phyloP scores from a whole-genome alignment of 1,140 invertebrate genomes.

The Bombus breviceps region DNA sequence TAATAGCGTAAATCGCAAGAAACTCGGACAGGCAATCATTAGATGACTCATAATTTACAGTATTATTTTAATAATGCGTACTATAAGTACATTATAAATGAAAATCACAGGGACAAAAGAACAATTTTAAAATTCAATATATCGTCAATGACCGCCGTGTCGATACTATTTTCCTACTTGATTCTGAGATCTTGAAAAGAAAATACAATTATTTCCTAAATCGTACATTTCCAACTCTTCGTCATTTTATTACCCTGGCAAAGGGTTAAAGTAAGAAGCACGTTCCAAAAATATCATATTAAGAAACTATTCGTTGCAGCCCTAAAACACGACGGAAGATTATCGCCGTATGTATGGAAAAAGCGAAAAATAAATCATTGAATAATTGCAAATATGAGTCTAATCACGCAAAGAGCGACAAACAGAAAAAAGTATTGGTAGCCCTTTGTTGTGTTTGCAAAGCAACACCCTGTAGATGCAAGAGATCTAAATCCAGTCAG shows the following conservation, averaged over 20 bases:
- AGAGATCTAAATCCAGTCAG: constrained; percentile 24
- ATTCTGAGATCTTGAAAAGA: too few relatives aligned
- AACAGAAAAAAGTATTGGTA: constrained; percentile 28
- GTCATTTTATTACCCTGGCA: neutral
- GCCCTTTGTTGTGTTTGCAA: constrained; percentile 54
- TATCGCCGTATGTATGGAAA: constrained; percentile 26
- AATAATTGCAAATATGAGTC: constrained; percentile 34
- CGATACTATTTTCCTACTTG: too few relatives aligned
- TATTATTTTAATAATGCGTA: too few relatives aligned
- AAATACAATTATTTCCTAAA: too few relatives aligned
- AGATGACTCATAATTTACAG: too few relatives aligned
- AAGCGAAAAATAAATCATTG: constrained; percentile 38
- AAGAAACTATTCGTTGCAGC: neutral
- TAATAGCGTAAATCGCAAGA: neutral
- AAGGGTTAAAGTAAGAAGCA: neutral
- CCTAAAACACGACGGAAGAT: constrained; percentile 30
- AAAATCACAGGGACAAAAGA: too few relatives aligned
- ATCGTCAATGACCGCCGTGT: neutral
- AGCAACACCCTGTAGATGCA: constrained; percentile 64
- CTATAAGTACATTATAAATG: too few relatives aligned
- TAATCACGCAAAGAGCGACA: constrained; percentile 19
- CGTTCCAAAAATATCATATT: neutral
- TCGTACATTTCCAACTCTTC: neutral
- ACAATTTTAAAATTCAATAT: neutral
- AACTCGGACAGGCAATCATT: too few relatives aligned